Base-by-base conservation (phyloP, 92 coral and sea anemone species). In the Porites rus region DNA sequence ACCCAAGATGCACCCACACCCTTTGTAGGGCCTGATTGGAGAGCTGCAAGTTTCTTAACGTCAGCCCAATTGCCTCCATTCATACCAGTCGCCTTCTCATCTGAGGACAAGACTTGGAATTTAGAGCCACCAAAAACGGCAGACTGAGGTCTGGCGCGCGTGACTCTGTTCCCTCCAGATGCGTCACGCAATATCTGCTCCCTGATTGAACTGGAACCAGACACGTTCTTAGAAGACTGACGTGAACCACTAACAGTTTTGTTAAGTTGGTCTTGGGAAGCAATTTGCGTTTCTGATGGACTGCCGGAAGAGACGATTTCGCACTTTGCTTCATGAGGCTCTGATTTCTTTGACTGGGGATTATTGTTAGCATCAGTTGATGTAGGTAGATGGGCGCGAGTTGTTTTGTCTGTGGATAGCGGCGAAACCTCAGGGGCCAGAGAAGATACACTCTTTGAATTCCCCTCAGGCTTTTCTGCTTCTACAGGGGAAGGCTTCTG, bases 141-240 rank as follows among this genome's bases (percentile, higher is more conserved):
- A 14, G 87, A 83, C 63, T 58, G 73, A 28, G 87, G 87, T 50
- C 87, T 61, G 16, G 51, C 8, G 16, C 65, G 72, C 61, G 61
- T 51, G 53, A 66, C 73, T 74, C 46, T 74, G 73, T 51, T 64
- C 13, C 79, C 54, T 3, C 25, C 54, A n/a, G 71, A 2, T 51
- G 76, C 69, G 25, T 59, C 77, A 69, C 86, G 76, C 77, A 81
- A 43, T n/a, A 79, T 79, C 63, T 79, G 84, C 6, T 81, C 77
- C 70, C 86, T 69, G 24, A 72, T 31, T 74, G 73, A 18, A 22
- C 28, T 69, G 63, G 79, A 22, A n/a, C 43, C 64, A 0, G 53
- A 8, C 61, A 17, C 3, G 69, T 61, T 52, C 8, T 61, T 70
- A 59, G 77, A 69, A 18, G 54, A 21, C 13, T 0, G n/a, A n/a